These are phyloP conservation scores for Drosophila athabasca DNA, from an alignment of 1,140 invertebrate species.

Conservation along the genomic window DNA sequence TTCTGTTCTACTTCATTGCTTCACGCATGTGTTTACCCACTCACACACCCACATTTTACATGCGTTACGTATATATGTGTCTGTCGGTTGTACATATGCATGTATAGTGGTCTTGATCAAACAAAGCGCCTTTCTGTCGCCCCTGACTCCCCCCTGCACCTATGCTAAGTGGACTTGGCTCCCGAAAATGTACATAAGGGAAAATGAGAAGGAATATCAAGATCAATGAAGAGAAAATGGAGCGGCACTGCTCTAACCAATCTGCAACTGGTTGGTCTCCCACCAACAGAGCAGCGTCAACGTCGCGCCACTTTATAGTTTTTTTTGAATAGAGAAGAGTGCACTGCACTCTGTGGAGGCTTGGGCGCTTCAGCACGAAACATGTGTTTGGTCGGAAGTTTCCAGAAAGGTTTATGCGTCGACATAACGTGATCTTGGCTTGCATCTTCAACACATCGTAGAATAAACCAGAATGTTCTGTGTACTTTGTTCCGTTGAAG, in stretches of 20 bases:
- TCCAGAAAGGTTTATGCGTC: conserved; percentile 32
- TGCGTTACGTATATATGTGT: conserved; percentile 14
- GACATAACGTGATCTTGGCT: background rate
- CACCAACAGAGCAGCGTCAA: background rate
- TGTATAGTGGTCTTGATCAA: conserved; percentile 56
- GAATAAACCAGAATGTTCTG: background rate
- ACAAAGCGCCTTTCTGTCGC: conserved; percentile 23
- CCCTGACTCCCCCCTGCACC: too few relatives aligned
- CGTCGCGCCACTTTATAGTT: conserved; percentile 9
- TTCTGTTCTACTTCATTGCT: conserved; percentile 69
- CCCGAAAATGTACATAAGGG: conserved; percentile 19
- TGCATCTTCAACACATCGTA: background rate
- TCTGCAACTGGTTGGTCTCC: background rate
- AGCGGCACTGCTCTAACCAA: conserved; percentile 8
- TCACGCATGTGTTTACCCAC: conserved; percentile 35
- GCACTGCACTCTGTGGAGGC: conserved; percentile 50
- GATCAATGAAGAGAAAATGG: conserved; percentile 16
- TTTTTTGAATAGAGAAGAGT: conserved; percentile 5
- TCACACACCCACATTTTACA: conserved; percentile 23
- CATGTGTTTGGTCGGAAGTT: conserved; percentile 27
- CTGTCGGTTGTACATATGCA: background rate
- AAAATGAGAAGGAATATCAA: conserved; percentile 9
- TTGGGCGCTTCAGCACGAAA: conserved; percentile 6
- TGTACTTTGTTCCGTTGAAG: too few relatives aligned
- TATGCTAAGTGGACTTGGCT: conserved; percentile 22